Base-by-base conservation (phyloP, 2,888 invertebrate species). In the Oligia fasciuncula region DNA sequence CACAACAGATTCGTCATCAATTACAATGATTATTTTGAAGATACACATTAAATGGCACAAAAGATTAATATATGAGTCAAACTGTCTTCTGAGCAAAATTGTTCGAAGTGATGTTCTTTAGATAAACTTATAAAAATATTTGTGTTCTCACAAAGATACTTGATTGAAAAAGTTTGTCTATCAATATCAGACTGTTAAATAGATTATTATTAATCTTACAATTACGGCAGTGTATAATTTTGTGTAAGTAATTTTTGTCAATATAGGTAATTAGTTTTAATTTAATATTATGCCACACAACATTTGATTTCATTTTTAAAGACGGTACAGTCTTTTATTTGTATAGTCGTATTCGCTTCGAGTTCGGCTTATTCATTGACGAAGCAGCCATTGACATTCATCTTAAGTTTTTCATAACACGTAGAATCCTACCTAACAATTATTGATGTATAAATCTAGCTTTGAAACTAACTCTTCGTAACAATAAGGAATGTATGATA, bases 11-110 rank as follows among this genome's bases (percentile, higher is more conserved):
- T 79, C 79, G 62, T 77, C 69, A 74, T 62, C 51, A 71, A 74
- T 80, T 80, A 75, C 23, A 77, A 74, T 70, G 63, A 79, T 85
- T 70, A 67, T 77, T 66, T 80, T 77, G 77, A 81, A 84, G 80
- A 85, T 82, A 85, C 78, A 85, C 74, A 83, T 81, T 86, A 86
- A 86, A 92, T 92, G 92, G 92, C 92, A 92, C 92, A 77, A 89
- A 80, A 84, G 73, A 81, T 86, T 83, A 78, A 81, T 84, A 77
- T 67, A 81, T 74, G 46, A 77, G 73, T 54, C 68, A 73, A 73
- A 77, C 70, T 75, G 65, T 43, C 68, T 85, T 81, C 49, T 40
- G 51, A 65, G 71, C 71, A 67, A 60, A 71, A 67, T n/a, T 54
- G 49, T 68, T 65, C 19, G 1, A 82, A 76, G n/a, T 69, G 17